phyloP scores from a whole-genome alignment of 2,888 invertebrate genomes.

The Peribatodes rhomboidaria region DNA sequence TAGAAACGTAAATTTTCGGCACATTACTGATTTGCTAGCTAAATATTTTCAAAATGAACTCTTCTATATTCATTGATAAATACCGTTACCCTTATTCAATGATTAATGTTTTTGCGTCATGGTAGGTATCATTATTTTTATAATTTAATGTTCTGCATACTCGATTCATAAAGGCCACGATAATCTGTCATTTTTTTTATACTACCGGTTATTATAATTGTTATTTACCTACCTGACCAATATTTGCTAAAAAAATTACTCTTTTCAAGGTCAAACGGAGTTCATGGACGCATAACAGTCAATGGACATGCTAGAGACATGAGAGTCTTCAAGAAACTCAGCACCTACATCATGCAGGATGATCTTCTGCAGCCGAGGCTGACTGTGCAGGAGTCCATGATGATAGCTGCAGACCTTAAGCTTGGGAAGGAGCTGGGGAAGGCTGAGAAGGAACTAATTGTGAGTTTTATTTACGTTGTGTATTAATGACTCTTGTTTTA shows the following conservation, averaged over 20 bases:
- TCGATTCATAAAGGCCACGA: background rate
- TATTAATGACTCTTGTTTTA: background rate
- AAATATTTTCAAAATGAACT: too few species aligned
- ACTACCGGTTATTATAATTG: background rate
- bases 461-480: slow-evolving; percentile 70
- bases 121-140: too few species aligned
- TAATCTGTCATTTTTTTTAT: background rate
- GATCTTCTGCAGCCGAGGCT: slow-evolving; percentile 90
- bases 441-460: slow-evolving; percentile 88
- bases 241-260: too few species aligned
- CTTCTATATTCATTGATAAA: too few species aligned
- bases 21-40: too few species aligned
- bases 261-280: slow-evolving; percentile 83
- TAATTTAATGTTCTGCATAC: background rate
- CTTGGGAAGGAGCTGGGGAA: slow-evolving; percentile 86
- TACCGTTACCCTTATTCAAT: too few species aligned
- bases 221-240: too few species aligned
- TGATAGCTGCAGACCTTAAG: slow-evolving; percentile 91
- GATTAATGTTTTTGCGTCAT: too few species aligned
- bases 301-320: slow-evolving; percentile 90
- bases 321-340: slow-evolving; percentile 90
- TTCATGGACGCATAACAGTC: slow-evolving; percentile 89
- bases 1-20: too few species aligned
- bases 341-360: slow-evolving; percentile 94
- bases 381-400: slow-evolving; percentile 91